Base-by-base conservation (phyloP, 1,140 invertebrate species). In the Protaetia brevitarsis region DNA sequence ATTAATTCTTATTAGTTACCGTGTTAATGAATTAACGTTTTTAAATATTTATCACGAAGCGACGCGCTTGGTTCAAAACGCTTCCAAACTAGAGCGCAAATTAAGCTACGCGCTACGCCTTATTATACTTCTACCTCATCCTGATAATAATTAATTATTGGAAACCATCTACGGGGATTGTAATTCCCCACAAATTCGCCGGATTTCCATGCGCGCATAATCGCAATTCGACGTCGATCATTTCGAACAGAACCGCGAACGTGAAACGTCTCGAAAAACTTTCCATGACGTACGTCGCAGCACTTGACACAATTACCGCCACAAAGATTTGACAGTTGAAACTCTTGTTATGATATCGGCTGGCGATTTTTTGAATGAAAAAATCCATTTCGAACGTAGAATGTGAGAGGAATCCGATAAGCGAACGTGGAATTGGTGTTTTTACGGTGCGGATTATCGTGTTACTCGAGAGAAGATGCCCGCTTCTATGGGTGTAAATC, bases 401-500 rank as follows among this genome's bases (percentile, higher is more conserved):
- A 51, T 64, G 26, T 29, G n/a, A 30, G 16, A 29, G 36, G 28
- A 65, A 27, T 28, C 11, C n/a, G 21, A 7, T 11, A 3, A 21
- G 6, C 19, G 29, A 11, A 19, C 3, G 45, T 56, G 29, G 1
- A 29, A 19, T 19, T 59, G 29, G 26, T 59, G 57, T 59, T 59
- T 27, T 28, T 59, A 29, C 5, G 1, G 13, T 29, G 57, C 30
- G 27, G 8, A 1, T 4, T 29, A 4, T 59, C n/a, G n/a, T n/a
- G n/a, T 23, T 51, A 21, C 36, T 36, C 21, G 30, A 65, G 60
- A 63, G 64, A 76, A 66, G 73, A 91, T 90, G 89, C 85, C 89
- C 76, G 82, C 89, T 65, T 92, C 88, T 72, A 92, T 94, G 74
- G 93, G 93, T 71, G 91, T 95, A 68, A 95, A 96, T 85, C 85